These are phyloP conservation scores for Rhinoderma darwinii DNA, from an alignment of 2,113 vertebrate genomes.

Conservation along the genomic window DNA sequence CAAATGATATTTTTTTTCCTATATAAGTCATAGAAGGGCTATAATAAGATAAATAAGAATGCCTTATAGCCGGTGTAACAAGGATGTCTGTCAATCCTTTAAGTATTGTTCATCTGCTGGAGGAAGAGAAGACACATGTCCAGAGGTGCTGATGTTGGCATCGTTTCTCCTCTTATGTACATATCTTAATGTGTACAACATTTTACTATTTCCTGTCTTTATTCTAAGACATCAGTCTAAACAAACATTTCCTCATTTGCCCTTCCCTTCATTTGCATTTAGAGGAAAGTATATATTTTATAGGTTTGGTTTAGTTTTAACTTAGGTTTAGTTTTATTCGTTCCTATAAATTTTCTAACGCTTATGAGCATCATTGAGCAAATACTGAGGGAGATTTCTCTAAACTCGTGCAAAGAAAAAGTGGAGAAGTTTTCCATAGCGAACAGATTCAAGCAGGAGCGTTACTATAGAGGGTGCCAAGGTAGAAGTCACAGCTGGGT, in stretches of 20 bases:
- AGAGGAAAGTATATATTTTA: slow-evolving; percentile 16
- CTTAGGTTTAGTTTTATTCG: no score
- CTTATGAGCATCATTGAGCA: background rate
- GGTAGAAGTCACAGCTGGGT: no score
- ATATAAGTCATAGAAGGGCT: no score
- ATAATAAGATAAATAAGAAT: background rate
- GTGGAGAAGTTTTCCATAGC: background rate
- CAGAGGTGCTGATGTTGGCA: slow-evolving; percentile 20
- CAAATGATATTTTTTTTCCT: no score
- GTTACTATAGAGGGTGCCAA: no score
- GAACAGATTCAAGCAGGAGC: no score
- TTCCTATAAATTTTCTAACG: background rate
- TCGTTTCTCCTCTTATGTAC: background rate
- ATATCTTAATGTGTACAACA: slow-evolving; percentile 27
- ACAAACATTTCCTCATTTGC: slow-evolving; percentile 41
- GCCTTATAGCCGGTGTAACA: background rate
- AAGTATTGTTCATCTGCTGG: slow-evolving; percentile 1
- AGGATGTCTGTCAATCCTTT: background rate
- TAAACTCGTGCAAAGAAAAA: background rate
- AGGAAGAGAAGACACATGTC: slow-evolving; percentile 36
- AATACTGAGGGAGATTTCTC: background rate
- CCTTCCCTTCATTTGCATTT: background rate
- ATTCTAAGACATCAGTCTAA: slow-evolving; percentile 6
- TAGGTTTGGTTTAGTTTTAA: slow-evolving; percentile 6
- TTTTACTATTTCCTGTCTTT: slow-evolving; percentile 20